Evolutionary conservation across 2,797 vertebrate species (phyloP).

Genomic region (Trachurus trachurus): DNA sequence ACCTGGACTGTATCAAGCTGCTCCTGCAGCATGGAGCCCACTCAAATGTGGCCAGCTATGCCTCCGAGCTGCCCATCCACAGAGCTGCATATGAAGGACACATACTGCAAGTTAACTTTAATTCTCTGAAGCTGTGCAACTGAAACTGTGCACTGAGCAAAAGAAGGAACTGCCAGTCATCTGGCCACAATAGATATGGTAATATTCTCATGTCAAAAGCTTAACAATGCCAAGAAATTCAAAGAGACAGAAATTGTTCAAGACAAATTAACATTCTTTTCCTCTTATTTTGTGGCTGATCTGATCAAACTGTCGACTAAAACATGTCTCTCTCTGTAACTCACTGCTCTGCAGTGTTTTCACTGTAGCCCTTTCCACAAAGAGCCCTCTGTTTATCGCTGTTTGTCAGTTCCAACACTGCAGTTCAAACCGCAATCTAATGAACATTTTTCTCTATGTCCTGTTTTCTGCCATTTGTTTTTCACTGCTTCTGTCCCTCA

Average conservation of each 20-base stretch:
- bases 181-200: not conserved
- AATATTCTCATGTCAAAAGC: slow-evolving; percentile 7
- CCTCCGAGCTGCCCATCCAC: slow-evolving; percentile 90
- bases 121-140: not conserved
- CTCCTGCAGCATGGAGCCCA: slow-evolving; percentile 90
- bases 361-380: slow-evolving; percentile 60
- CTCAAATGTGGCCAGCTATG: slow-evolving; percentile 87
- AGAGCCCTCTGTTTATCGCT: slow-evolving; percentile 63
- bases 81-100: slow-evolving; percentile 91
- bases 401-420: slow-evolving; percentile 65
- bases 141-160: not conserved
- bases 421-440: slow-evolving; percentile 62
- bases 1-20: slow-evolving; percentile 89
- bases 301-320: slow-evolving; percentile 29
- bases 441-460: slow-evolving; percentile 54
- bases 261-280: slow-evolving; percentile 57
- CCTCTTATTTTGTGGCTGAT: slow-evolving; percentile 38
- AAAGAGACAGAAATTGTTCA: slow-evolving; percentile 11
- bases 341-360: slow-evolving; percentile 60
- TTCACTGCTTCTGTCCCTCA: slow-evolving; percentile 29
- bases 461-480: slow-evolving; percentile 59
- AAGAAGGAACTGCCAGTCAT: slow-evolving; percentile 1
- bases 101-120: slow-evolving; percentile 86
- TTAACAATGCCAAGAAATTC: not conserved
- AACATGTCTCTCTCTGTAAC: slow-evolving; percentile 34